Conservation (phyloP, 2,888 invertebrate species). For the Scaptomyza caliginosa region DNA sequence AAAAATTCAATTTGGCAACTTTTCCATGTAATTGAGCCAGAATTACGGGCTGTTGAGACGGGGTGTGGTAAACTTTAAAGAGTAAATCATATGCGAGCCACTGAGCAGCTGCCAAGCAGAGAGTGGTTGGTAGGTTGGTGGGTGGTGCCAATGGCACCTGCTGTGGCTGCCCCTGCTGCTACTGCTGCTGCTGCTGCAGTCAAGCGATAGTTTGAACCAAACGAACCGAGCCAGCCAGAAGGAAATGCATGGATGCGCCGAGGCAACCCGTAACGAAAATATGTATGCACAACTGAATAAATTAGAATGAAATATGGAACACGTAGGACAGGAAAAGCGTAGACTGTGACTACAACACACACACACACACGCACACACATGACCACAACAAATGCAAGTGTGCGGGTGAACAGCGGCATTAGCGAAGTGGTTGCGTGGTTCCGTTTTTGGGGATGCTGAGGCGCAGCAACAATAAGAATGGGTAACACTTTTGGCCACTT, state of each 20-base stretch:
- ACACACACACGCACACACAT: constrained; percentile 28
- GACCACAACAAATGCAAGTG: constrained; percentile 60
- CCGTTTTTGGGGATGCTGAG: constrained; percentile 3
- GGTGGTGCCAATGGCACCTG: constrained; percentile 25
- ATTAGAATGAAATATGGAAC: constrained; percentile 79
- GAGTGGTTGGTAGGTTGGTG: background rate
- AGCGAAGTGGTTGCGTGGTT: constrained; percentile 38
- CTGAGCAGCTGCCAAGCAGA: constrained; percentile 42
- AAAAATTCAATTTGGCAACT: constrained; percentile 79
- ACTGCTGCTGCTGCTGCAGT: constrained; percentile 56
- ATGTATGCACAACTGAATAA: constrained; percentile 78
- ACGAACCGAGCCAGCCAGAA: constrained; percentile 77
- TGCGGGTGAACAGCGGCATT: constrained; percentile 36
- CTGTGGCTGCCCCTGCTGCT: constrained; percentile 12
- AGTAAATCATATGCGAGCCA: constrained; percentile 73
- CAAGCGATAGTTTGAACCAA: constrained; percentile 75
- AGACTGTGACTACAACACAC: constrained; percentile 17
- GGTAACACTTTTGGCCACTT: constrained; percentile 28
- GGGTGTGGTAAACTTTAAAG: constrained; percentile 59
- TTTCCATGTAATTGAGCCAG: constrained; percentile 79
- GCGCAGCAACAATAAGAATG: background rate
- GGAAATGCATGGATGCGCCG: constrained; percentile 77
- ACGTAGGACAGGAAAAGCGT: constrained; percentile 61
- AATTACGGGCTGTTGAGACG: constrained; percentile 62
- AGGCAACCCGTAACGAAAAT: constrained; percentile 78